These are phyloP conservation scores for Oreochromis tanganicae DNA, from an alignment of 2,113 vertebrate species.

Conservation along the genomic window DNA sequence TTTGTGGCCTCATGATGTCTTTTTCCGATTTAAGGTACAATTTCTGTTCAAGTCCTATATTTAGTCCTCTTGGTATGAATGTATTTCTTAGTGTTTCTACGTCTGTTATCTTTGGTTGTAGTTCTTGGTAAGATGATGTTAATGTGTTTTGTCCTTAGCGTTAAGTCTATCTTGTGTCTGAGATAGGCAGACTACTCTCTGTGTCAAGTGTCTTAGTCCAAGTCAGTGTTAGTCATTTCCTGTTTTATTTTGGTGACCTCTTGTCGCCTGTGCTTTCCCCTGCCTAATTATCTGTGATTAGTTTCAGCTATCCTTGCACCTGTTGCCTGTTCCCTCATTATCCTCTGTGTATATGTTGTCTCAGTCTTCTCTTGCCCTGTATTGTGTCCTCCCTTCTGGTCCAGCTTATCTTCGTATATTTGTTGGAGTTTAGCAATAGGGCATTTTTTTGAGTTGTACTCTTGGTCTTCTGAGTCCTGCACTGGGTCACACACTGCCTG, in stretches of 20 bases:
- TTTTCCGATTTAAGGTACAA: background rate
- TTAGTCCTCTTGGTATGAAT: background rate
- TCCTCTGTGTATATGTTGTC: no score
- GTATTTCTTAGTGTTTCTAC: background rate
- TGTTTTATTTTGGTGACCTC: background rate
- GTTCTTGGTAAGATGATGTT: background rate
- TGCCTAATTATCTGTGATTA: background rate
- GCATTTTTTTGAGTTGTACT: background rate
- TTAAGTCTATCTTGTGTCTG: background rate
- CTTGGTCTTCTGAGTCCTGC: background rate
- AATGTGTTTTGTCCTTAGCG: background rate
- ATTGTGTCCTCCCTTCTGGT: background rate
- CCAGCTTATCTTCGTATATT: background rate
- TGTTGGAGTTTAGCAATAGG: background rate
- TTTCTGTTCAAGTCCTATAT: background rate
- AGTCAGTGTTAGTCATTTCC: background rate
- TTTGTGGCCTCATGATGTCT: background rate
- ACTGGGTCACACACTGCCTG: background rate
- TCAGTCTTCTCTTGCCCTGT: background rate
- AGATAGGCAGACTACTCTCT: background rate
- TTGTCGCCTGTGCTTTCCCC: background rate
- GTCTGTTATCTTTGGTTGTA: background rate
- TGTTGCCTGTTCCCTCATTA: background rate
- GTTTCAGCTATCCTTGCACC: background rate
- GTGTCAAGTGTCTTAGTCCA: background rate